These are phyloP conservation scores for Pinna nobilis DNA, from an alignment of 1,140 invertebrate genomes.

Conservation along the genomic window DNA sequence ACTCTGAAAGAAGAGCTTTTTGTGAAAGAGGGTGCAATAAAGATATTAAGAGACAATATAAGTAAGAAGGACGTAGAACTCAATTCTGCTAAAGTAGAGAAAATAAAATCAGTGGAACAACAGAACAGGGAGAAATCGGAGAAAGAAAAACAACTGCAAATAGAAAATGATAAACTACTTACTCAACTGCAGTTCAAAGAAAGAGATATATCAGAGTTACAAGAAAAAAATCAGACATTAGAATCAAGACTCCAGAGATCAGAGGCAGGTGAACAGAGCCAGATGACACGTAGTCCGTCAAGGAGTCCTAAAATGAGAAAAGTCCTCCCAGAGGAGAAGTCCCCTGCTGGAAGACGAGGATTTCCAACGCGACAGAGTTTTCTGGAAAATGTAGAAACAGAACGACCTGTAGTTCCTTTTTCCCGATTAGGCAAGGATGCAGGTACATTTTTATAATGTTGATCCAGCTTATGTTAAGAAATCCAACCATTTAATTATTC, in stretches of 20 bases:
- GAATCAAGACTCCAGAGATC: slow-evolving; percentile 23
- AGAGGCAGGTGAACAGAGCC: background rate
- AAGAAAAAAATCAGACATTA: slow-evolving; percentile 40
- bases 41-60: slow-evolving; percentile 51
- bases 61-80: slow-evolving; percentile 53
- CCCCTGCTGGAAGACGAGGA: slow-evolving; percentile 7
- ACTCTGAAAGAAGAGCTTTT: slow-evolving; percentile 43
- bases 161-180: slow-evolving; percentile 40
- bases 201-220: slow-evolving; percentile 45
- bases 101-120: slow-evolving; percentile 27
- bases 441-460: too few relatives aligned
- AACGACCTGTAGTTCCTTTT: background rate
- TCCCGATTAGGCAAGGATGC: too few relatives aligned
- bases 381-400: slow-evolving; percentile 23
- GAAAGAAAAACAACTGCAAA: slow-evolving; percentile 48
- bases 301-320: slow-evolving; percentile 1
- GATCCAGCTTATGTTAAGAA: too few relatives aligned
- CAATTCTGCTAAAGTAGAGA: slow-evolving; percentile 41
- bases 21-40: slow-evolving; percentile 53
- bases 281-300: slow-evolving; percentile 5
- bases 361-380: slow-evolving; percentile 37
- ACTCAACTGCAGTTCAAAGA: slow-evolving; percentile 58
- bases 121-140: slow-evolving; percentile 36
- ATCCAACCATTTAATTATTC: too few relatives aligned
- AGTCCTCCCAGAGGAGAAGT: too few relatives aligned